Evolutionary conservation across 2,888 invertebrate genomes (phyloP), one percentile per base, ranked within the genome.

Genomic region (Tetragonula carbonaria): DNA sequence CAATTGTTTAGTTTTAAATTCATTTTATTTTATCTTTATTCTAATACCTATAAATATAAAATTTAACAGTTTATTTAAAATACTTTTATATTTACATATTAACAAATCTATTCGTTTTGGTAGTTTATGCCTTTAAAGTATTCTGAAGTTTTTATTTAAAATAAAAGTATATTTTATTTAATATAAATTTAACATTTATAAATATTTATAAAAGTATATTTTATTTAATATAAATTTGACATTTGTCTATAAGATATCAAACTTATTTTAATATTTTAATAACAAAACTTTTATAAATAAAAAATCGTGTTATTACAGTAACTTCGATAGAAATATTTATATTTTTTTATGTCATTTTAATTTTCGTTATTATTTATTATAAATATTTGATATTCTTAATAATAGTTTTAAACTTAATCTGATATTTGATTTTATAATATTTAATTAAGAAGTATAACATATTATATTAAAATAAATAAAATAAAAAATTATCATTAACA

Each of bases 401-500:
- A 45, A 11, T 45, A 45, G 45, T 45, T 45, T 45, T 45, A 45
- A 45, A 45, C 45, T 8, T 45, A 45, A 45, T 45, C 8, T 45
- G 45, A 8, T 45, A 45, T 45, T 45, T 45, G 8, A 8, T 38
- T 45, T 45, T 45, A 45, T 45, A 45, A 45, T 45, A 45, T 45
- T 45, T 45, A 45, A 45, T 45, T 45, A 45, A 45, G 4, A 57
- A n/a, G 13, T 57, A n/a, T 5, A 13, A 51, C 2, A 45, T 65
- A 5, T 38, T 21, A 13, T 2, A 63, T 53, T 28, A 0, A 16
- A 23, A n/a, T 16, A 21, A 65, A 38, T 80, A 16, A 78, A 16
- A 51, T 80, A 16, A 78, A 16, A 51, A 21, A 51, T 50, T 21
- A 45, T 62, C 57, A 59, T 33, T 65, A n/a, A 21, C 33, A 14